Base-by-base conservation (phyloP, 2,888 invertebrate species). In the Cheiracanthium punctorium region DNA sequence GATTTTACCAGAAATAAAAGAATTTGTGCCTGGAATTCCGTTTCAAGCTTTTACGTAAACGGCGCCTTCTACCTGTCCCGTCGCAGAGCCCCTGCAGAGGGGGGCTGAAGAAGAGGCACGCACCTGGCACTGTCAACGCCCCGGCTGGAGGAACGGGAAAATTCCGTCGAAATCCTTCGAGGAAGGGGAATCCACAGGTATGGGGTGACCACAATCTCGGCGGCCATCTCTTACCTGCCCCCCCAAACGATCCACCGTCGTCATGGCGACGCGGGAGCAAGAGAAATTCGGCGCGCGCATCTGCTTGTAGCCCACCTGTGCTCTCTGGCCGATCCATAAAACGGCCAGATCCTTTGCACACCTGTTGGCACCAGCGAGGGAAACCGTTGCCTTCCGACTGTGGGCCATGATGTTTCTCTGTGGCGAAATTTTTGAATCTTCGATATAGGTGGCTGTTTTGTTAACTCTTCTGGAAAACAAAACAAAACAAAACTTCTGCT, bases 281-380 rank as follows among this genome's bases (percentile, higher is more conserved):
- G 82, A 84, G 79, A 74, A 69, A 37, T n/a, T 72, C 67, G 41
- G 79, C 84, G 84, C 84, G 84, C 84, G 74, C 79, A 73, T 79
- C 79, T 24, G 48, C 37, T 52, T 58, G 33, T 33, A 24, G 69
- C 84, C 69, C 79, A 73, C 79, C 74, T 79, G 79, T 74, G 69
- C 79, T 84, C 70, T 73, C 67, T 72, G 67, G 73, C 73, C 71
- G 58, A 58, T 58, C 58, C 37, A 74, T 43, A 77, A 58, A 80
- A 73, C 74, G 73, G 52, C 73, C 64, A 67, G 67, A 58, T 70
- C 70, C 64, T 24, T 33, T 30, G 37, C 81, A 82, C 82, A 85
- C 84, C 84, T 85, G 84, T 85, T 85, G 84, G 76, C 71, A n/a
- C n/a, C n/a, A n/a, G n/a, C n/a, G n/a, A n/a, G n/a, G n/a, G n/a